Evolutionary conservation across 2,888 invertebrate species (phyloP).

Genomic region (Yponomeuta plumbellus): DNA sequence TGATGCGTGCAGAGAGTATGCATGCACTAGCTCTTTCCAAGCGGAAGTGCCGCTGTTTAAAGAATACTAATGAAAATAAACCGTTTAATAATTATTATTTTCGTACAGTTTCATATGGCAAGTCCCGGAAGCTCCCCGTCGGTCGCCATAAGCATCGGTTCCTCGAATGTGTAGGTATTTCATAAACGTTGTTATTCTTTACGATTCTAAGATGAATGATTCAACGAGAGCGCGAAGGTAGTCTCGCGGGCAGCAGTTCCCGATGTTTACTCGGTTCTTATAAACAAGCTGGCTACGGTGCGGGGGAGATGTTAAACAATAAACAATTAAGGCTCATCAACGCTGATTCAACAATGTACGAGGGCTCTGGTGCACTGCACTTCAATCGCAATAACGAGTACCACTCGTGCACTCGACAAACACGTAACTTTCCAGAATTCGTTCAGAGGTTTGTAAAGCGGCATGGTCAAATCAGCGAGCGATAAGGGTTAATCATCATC

Average conservation of each 20-base stretch:
- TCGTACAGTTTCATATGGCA: constrained; percentile 7
- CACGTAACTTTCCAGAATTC: background rate
- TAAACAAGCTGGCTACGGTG: constrained; percentile 35
- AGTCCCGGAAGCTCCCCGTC: background rate
- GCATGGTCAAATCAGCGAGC: constrained; percentile 5
- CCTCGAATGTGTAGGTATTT: constrained; percentile 11
- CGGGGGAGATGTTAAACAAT: constrained; percentile 41
- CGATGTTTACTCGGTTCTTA: constrained; percentile 33
- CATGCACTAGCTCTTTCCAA: background rate
- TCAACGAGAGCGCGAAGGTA: constrained; percentile 10
- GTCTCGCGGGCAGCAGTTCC: constrained; percentile 2
- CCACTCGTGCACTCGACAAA: constrained; percentile 15
- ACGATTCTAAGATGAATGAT: constrained; percentile 15
- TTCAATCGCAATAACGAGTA: constrained; percentile 38
- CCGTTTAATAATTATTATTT: constrained; percentile 5
- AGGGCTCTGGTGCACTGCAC: constrained; percentile 32
- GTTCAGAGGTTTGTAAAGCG: background rate
- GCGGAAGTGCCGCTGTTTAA: constrained; percentile 5
- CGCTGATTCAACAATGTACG: constrained; percentile 32
- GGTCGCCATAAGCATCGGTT: constrained; percentile 2
- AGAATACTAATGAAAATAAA: constrained; percentile 9
- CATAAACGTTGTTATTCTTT: constrained; percentile 6
- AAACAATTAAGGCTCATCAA: constrained; percentile 53
- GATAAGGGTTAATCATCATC: background rate
- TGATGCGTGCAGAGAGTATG: background rate